A percentile compares a stretch with the other conserved stretches of the same genome.
Conservation (phyloP, 2,113 vertebrate species). For the Toxotes jaculatrix region DNA sequence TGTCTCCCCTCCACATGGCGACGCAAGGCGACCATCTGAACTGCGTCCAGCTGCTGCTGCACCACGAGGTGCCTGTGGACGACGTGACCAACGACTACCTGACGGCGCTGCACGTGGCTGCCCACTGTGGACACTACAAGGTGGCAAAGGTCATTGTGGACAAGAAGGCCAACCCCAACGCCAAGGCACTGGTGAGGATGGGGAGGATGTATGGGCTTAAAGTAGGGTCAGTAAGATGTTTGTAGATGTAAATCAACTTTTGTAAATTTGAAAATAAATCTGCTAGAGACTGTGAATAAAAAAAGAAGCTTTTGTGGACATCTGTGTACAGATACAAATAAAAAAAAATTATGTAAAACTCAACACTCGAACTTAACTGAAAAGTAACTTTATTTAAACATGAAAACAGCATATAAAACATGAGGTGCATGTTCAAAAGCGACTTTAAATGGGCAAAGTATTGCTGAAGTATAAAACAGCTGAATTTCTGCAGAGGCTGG, state of each 20-base stretch:
- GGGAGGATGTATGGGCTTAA: too few species aligned
- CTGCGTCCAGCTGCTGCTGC: slow-evolving; percentile 97
- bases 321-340: too few species aligned
- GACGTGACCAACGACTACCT: slow-evolving; percentile 98
- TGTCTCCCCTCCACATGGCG: slow-evolving; percentile 98
- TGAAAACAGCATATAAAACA: too few species aligned
- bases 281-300: too few species aligned
- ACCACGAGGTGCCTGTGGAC: slow-evolving; percentile 96
- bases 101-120: slow-evolving; percentile 96
- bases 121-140: slow-evolving; percentile 99
- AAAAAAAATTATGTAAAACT: too few species aligned
- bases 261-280: too few species aligned
- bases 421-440: neutral
- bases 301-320: too few species aligned
- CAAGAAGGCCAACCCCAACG: slow-evolving; percentile 98
- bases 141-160: slow-evolving; percentile 99
- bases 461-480: too few species aligned
- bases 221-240: too few species aligned
- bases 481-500: too few species aligned
- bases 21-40: slow-evolving; percentile 98
- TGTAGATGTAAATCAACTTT: too few species aligned
- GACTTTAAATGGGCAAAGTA: neutral
- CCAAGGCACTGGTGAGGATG: slow-evolving; percentile 94
- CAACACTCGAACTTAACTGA: neutral
- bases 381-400: neutral